These are phyloP conservation scores for Benitochromis conjunctus DNA, from an alignment of 2,113 vertebrate genomes.

Conservation along the genomic window DNA sequence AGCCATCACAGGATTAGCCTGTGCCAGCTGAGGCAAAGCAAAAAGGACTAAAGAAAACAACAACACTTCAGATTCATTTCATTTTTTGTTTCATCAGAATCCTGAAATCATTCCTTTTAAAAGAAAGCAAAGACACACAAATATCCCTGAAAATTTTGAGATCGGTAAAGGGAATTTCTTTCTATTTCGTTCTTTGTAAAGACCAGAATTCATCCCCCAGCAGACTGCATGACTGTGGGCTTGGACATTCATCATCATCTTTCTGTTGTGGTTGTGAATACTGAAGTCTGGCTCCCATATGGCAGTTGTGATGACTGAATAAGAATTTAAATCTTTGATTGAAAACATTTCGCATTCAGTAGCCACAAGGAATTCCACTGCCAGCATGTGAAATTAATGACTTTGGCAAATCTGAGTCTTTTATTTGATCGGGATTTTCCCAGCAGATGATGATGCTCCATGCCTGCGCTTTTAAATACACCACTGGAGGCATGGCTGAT, in stretches of 20 bases:
- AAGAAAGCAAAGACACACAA: neutral
- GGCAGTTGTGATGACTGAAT: constrained; percentile 32
- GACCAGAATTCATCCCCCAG: neutral
- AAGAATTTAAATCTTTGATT: constrained; percentile 42
- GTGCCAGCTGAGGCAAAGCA: neutral
- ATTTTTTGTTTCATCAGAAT: neutral
- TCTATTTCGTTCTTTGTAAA: neutral
- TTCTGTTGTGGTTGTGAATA: neutral
- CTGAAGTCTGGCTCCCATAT: neutral
- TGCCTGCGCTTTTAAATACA: constrained; percentile 48
- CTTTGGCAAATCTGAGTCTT: constrained; percentile 46
- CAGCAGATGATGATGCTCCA: constrained; percentile 33
- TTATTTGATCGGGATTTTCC: constrained; percentile 61
- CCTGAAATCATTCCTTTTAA: constrained; percentile 2
- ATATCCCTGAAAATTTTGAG: neutral
- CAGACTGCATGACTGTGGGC: neutral
- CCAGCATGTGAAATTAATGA: constrained; percentile 63
- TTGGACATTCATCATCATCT: neutral
- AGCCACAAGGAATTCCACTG: constrained; percentile 27
- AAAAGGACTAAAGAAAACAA: neutral
- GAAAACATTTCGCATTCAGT: constrained; percentile 49
- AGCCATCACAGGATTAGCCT: neutral
- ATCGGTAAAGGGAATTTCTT: neutral
- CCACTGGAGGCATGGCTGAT: constrained; percentile 18
- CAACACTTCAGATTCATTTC: neutral